phyloP scores from a whole-genome alignment of 2,888 invertebrate genomes.

The Sussaba pulchella region DNA sequence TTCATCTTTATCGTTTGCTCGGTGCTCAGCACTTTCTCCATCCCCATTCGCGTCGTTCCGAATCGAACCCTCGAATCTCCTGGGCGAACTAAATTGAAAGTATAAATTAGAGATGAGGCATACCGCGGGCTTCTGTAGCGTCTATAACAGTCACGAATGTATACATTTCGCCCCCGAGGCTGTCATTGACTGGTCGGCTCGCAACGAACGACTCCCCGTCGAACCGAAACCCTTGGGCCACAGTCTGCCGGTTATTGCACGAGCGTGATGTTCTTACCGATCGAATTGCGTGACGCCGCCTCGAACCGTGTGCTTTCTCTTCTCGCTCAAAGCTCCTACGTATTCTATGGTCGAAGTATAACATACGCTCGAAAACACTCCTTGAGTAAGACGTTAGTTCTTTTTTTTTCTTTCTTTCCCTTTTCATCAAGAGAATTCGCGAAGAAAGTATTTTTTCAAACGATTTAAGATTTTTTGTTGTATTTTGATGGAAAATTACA shows the following conservation, averaged over 20 bases:
- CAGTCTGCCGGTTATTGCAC: slow-evolving; percentile 75
- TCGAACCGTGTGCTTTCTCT: slow-evolving; percentile 3
- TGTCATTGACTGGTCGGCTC: slow-evolving; percentile 43
- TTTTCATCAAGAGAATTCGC: no score
- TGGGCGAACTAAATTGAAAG: slow-evolving; percentile 79
- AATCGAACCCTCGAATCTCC: slow-evolving; percentile 52
- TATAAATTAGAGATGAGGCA: slow-evolving; percentile 82
- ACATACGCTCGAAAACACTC: background rate
- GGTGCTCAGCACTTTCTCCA: slow-evolving; percentile 49
- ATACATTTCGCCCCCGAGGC: background rate
- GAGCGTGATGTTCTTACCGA: slow-evolving; percentile 81
- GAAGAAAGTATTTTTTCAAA: no score
- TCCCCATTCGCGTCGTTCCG: slow-evolving; percentile 46
- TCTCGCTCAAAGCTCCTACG: slow-evolving; percentile 18
- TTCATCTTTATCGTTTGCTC: slow-evolving; percentile 42
- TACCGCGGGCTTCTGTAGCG: slow-evolving; percentile 44
- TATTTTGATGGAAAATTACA: no score
- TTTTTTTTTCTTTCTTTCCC: no score
- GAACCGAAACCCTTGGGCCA: slow-evolving; percentile 31
- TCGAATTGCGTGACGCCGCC: slow-evolving; percentile 64
- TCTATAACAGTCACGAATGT: background rate
- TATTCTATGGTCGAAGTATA: background rate
- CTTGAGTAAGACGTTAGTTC: background rate
- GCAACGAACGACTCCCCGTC: slow-evolving; percentile 42
- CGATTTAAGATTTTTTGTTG: no score